A percentile compares a stretch with the other conserved stretches of the same genome.
Evolutionary conservation across 1,140 invertebrate genomes (phyloP).

Genomic region (Mercenaria mercenaria): DNA sequence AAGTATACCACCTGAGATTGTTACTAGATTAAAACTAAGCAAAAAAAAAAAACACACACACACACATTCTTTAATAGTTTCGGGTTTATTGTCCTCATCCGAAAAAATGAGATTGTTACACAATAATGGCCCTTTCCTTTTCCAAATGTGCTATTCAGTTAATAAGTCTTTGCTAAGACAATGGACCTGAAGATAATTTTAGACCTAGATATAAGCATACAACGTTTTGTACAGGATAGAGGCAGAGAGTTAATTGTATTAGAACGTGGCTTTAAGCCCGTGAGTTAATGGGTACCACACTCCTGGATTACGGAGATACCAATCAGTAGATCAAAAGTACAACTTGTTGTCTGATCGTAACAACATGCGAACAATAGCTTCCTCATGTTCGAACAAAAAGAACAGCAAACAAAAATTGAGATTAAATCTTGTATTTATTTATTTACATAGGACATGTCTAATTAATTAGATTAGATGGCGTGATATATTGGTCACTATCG

Average conservation of each 20-base stretch:
- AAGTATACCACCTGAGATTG: too few species aligned
- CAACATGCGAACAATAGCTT: constrained; percentile 5
- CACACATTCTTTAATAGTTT: too few species aligned
- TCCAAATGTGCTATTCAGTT: too few species aligned
- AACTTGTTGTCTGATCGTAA: background rate
- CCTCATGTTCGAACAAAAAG: background rate
- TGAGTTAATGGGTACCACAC: background rate
- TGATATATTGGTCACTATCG: constrained; percentile 34
- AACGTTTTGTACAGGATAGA: too few species aligned
- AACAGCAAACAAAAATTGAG: background rate
- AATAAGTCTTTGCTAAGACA: too few species aligned
- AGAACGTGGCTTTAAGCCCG: background rate
- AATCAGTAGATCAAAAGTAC: background rate
- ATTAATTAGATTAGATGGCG: constrained; percentile 25
- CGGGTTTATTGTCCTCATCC: too few species aligned
- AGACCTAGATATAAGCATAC: too few species aligned
- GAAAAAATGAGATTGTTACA: too few species aligned
- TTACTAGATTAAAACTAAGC: too few species aligned
- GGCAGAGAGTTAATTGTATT: background rate
- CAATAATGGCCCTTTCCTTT: too few species aligned
- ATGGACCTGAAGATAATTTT: too few species aligned
- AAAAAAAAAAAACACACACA: too few species aligned
- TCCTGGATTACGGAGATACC: background rate
- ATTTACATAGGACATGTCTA: constrained; percentile 24
- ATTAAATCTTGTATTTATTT: constrained; percentile 36